Conservation (phyloP, 2,113 vertebrate species). For the Nicator chloris region DNA sequence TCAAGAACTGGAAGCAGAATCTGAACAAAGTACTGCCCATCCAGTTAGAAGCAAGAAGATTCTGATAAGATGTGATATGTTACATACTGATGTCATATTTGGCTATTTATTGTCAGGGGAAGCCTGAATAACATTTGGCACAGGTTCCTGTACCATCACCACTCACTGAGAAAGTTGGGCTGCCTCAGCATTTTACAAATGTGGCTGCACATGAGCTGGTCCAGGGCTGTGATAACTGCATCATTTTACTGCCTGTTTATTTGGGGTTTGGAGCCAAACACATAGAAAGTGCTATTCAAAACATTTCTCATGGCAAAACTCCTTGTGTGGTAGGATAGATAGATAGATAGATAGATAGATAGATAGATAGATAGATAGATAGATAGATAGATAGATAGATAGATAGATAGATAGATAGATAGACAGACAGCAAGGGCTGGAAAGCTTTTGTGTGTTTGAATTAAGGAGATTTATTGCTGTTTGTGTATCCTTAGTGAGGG, state of each 20-base stretch:
- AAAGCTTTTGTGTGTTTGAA: neutral
- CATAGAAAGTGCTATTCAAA: neutral
- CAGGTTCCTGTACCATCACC: neutral
- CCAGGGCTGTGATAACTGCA: neutral
- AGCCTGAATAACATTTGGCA: neutral
- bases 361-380: too few species aligned
- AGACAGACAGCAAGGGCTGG: neutral
- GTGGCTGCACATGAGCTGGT: neutral
- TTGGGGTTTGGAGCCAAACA: neutral
- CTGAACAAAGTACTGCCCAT: neutral
- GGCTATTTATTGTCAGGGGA: neutral
- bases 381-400: too few species aligned
- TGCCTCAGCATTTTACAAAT: neutral
- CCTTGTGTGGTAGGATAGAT: neutral
- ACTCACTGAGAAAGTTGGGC: neutral
- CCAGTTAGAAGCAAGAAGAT: neutral
- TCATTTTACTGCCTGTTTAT: neutral
- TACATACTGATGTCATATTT: neutral
- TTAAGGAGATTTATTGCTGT: neutral
- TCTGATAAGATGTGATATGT: neutral
- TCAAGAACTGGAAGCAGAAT: neutral
- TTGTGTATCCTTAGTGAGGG: constrained; percentile 41
- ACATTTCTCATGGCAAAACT: neutral
- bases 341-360: too few species aligned
- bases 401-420: too few species aligned